Base-by-base conservation (phyloP, 1,140 invertebrate species). In the Trialeurodes vaporariorum region DNA sequence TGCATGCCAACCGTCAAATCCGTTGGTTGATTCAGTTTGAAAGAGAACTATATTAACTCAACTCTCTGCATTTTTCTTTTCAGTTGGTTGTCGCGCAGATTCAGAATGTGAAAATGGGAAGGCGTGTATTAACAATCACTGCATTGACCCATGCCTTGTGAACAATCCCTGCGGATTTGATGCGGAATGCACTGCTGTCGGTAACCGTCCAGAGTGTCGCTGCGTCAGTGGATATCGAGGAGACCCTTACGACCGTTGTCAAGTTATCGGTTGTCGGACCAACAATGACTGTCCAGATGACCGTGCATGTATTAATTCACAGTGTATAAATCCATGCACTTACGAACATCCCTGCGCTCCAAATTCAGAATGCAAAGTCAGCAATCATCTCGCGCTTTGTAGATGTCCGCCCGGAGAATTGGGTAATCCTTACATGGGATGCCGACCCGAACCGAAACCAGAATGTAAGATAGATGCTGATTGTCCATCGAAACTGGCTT, bases 231-330 rank as follows among this genome's bases (percentile, higher is more conserved):
- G 92, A 61, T 92, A 88, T 72, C 83, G 90, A 70, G 91, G 92
- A 59, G 89, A 94, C 79, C 86, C 91, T 1, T 84, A 85, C 68
- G 83, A 85, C 24, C 83, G 86, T 65, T 94, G 92, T 73, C 81
- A 83, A 66, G 82, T 90, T 11, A 85, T 94, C 59, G 93, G 92
- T 22, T 96, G 93, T 79, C 84, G 86, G 72, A 88, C 88, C 66
- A 92, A 94, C 76, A 88, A 88, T 68, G 93, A 96, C 69, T 96
- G 93, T 79, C 90, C 92, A 1, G 79, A 81, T 49, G 88, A 94
- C 72, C 86, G 89, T 74, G 86, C 90, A 70, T 96, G 93, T 75
- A 85, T 89, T 59, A 92, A 93, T 71, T 86, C 86, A 64, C 89
- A 92, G 72, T 96, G 93, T 77, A 84, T 91, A 21, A 86, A 92